phyloP scores from a whole-genome alignment of 2,888 invertebrate species.

The Neria commutata region DNA sequence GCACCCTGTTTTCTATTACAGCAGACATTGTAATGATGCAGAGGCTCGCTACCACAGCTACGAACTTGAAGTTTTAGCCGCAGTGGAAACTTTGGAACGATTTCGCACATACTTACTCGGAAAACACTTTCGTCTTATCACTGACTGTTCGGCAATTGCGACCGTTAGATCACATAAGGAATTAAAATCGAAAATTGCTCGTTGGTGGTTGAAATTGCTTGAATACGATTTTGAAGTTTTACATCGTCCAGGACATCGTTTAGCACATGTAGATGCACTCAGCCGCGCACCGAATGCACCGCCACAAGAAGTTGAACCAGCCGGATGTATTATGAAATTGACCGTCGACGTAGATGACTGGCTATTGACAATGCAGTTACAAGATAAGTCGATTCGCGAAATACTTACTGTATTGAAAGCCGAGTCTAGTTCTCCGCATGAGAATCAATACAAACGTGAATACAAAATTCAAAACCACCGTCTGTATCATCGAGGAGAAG shows the following conservation, averaged over 20 bases:
- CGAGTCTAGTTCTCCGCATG: slow-evolving; percentile 3
- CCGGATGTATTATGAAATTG: slow-evolving; percentile 13
- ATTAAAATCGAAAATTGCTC: not conserved
- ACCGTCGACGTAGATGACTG: slow-evolving; percentile 19
- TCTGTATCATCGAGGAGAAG: slow-evolving; percentile 9
- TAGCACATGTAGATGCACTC: slow-evolving; percentile 24
- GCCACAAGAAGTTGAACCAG: not conserved
- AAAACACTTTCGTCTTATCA: slow-evolving; percentile 24
- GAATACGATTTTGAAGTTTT: not conserved
- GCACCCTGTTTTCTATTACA: slow-evolving; percentile 24
- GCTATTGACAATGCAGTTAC: slow-evolving; percentile 13
- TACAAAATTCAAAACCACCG: slow-evolving; percentile 7
- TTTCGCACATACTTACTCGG: slow-evolving; percentile 50
- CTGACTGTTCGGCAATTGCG: slow-evolving; percentile 21
- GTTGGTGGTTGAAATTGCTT: not conserved
- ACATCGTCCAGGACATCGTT: slow-evolving; percentile 14
- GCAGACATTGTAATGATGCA: slow-evolving; percentile 22
- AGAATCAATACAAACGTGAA: slow-evolving; percentile 6
- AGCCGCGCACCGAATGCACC: slow-evolving; percentile 10
- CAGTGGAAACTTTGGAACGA: slow-evolving; percentile 47
- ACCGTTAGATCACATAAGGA: not conserved
- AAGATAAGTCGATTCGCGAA: slow-evolving; percentile 1
- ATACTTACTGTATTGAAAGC: slow-evolving; percentile 4
- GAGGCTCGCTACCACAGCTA: slow-evolving; percentile 40
- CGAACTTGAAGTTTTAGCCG: slow-evolving; percentile 50